Evolutionary conservation across 2,113 vertebrate species (phyloP), one percentile per base, ranked within the genome.

Genomic region (Strix aluco): DNA sequence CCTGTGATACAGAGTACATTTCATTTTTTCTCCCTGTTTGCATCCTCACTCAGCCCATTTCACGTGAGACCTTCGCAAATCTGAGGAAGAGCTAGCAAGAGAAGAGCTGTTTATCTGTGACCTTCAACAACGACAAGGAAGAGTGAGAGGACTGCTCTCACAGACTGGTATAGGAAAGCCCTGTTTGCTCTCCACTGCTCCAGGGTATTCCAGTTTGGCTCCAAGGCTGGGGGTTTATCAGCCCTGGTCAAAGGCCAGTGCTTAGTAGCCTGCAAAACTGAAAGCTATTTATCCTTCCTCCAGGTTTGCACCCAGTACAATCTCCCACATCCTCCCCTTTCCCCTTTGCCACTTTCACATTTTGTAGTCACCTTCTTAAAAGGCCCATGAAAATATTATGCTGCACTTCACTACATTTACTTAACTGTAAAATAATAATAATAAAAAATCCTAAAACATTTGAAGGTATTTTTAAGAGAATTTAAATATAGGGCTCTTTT

Each of bases 401-500:
- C 65, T 74, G 86, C 36, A 34, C 91, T 96, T 98, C 89, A 67
- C 69, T 58, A 94, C 67, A 58, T 88, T 97, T 96, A 80, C 70
- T 96, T 97, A 97, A 97, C 81, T 71, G 81, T 93, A 81, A 92
- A 97, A 90, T 88, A 95, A 96, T 81, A 93, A 92, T 90, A 95
- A 94, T 95, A 96, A 94, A 97, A 96, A 96, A 70, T 59, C 57
- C 70, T 97, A 95, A 90, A 96, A 97, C 90, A 97, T 94, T 95
- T 94, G 81, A 97, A 88, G 75, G 86, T 87, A 96, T 97, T 96
- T 98, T 98, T 95, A 98, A 97, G 96, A 85, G 94, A 96, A 98
- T 98, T 99, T 98, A 98, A 99, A 98, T 98, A 97, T 94, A 97
- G 98, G 98, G 87, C 94, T 97, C 97, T 97, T 98, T 99, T 98